Evolutionary conservation across 2,888 invertebrate genomes (phyloP).

Genomic region (Acleris laterana): DNA sequence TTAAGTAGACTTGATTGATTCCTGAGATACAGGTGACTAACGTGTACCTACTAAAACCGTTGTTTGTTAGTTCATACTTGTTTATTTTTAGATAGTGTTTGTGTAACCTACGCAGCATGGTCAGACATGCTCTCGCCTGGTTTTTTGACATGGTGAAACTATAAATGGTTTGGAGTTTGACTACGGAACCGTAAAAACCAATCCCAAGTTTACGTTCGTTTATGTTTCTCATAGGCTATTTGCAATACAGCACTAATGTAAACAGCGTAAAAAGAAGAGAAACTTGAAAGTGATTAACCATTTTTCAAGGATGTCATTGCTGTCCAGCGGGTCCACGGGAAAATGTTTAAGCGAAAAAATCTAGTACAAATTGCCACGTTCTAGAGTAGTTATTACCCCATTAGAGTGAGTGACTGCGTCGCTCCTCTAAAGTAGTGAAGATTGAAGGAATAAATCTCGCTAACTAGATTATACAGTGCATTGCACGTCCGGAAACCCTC

Average conservation of each 20-base stretch:
- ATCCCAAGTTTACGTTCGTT: neutral
- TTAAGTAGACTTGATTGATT: no score
- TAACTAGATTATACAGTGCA: slow-evolving; percentile 52
- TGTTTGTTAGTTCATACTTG: no score
- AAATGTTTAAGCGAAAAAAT: slow-evolving; percentile 63
- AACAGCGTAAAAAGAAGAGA: neutral
- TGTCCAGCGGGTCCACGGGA: slow-evolving; percentile 50
- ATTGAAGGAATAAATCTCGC: slow-evolving; percentile 66
- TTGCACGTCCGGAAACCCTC: slow-evolving; percentile 31
- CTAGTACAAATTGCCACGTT: slow-evolving; percentile 68
- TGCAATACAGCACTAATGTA: neutral
- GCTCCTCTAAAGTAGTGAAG: slow-evolving; percentile 55
- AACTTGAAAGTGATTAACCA: slow-evolving; percentile 2
- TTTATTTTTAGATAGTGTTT: no score
- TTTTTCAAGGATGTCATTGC: slow-evolving; percentile 9
- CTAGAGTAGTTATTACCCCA: slow-evolving; percentile 72
- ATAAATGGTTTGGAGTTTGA: no score
- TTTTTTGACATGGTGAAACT: no score
- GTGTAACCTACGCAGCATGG: no score
- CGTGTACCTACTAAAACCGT: no score
- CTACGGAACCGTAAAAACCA: neutral
- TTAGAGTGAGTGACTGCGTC: slow-evolving; percentile 64
- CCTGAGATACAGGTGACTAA: no score
- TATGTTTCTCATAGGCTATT: neutral
- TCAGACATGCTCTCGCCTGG: no score